Evolutionary conservation across 1,140 invertebrate species (phyloP), one percentile per base, ranked within the genome.

Genomic region (Adelges cooleyi): DNA sequence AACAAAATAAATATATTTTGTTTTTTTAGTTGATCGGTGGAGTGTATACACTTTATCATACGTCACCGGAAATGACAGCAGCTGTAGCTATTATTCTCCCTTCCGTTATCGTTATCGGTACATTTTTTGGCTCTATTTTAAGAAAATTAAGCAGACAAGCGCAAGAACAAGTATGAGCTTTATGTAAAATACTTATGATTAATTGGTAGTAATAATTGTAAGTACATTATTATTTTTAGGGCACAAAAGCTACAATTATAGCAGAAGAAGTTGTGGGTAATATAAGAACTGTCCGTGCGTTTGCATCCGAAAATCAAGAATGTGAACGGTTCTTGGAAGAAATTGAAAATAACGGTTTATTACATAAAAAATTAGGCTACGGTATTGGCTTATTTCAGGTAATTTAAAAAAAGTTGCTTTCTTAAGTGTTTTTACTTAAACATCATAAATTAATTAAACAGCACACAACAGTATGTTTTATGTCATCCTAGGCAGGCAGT

Each of bases 231-330:
- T 69, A 36, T 52, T 67, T 71, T 67, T 72, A 91, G 86, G 78
- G 86, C 56, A 86, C 91, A 66, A 86, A 86, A 73, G 84, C 90
- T 2, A 91, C 90, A 0, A 81, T 86, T 5, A 85, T 96, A 44
- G 91, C 89, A 22, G 91, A 95, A 76, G 95, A 98, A 79, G 91
- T 91, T 5, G 80, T 98, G 66, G 82, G 86, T 27, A 97, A 97
- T 75, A 87, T 97, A 65, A 78, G 92, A 65, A 97, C 93, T 10
- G 93, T 87, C 4, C 77, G 91, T 71, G 89, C 91, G 10, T 96
- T 96, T 78, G 91, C 92, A 2, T 93, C 92, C 75, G 94, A 97
- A 74, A 82, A 87, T 38, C 82, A 83, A 66, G 93, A 96, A 76
- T 78, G 81, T 66, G 78, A 65, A 74, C 76, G 89, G 68, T 96